phyloP scores from a whole-genome alignment of 2,888 invertebrate species.

The Cataglyphis rosenhaueri region DNA sequence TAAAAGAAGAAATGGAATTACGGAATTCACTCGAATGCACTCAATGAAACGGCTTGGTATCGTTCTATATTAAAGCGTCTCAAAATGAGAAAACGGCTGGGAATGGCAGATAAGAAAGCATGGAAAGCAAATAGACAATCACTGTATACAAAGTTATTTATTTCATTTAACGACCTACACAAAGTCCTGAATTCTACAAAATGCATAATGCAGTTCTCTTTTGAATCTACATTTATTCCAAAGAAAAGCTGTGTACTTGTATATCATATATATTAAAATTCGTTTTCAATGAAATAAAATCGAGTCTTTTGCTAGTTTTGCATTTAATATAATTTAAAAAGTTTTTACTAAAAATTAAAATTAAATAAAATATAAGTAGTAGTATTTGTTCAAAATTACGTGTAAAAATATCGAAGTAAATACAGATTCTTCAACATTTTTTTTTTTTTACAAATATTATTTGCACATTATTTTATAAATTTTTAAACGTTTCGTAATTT shows the following conservation, averaged over 20 bases:
- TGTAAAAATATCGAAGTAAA: neutral
- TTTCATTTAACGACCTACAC: constrained; percentile 15
- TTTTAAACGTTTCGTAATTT: constrained; percentile 8
- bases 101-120: constrained; percentile 26
- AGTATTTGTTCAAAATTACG: neutral
- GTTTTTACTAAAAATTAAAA: neutral
- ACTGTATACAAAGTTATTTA: constrained; percentile 19
- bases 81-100: constrained; percentile 10
- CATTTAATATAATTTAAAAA: neutral
- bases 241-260: neutral
- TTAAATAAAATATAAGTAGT: neutral
- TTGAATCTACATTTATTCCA: neutral
- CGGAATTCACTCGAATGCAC: neutral
- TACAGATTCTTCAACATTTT: neutral
- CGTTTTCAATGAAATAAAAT: neutral
- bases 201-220: neutral
- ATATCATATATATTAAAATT: neutral
- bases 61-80: constrained; percentile 36
- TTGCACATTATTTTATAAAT: neutral
- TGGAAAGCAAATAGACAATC: constrained; percentile 25
- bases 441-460: neutral
- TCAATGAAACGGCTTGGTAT: neutral
- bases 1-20: neutral
- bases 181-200: neutral
- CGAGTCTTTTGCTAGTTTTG: neutral